Conservation (phyloP, 2,888 invertebrate species). For the Siphlonurus alternatus region DNA sequence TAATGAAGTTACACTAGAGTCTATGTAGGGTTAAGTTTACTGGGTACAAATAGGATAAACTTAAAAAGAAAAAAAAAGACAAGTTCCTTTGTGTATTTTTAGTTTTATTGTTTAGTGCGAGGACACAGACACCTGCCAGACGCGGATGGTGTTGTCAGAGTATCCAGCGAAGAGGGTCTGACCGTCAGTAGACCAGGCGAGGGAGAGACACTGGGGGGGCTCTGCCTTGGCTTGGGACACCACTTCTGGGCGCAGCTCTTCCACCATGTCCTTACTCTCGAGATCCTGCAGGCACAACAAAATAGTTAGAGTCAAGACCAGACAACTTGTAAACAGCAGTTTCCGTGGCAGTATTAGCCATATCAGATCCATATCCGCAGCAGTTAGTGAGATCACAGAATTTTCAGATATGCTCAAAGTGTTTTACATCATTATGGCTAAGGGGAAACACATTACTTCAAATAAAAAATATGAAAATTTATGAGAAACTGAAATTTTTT, state of each 20-base stretch:
- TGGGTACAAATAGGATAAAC: too few relatives aligned
- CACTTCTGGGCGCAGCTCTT: slow-evolving; percentile 94
- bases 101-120: background rate
- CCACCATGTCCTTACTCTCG: slow-evolving; percentile 98
- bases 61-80: too few relatives aligned
- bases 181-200: slow-evolving; percentile 99
- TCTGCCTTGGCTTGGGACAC: slow-evolving; percentile 66
- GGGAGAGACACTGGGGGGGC: slow-evolving; percentile 88
- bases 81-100: too few relatives aligned
- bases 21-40: too few relatives aligned
- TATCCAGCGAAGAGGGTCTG: slow-evolving; percentile 98
- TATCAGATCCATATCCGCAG: background rate
- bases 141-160: slow-evolving; percentile 93
- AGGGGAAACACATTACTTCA: too few relatives aligned
- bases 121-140: slow-evolving; percentile 71
- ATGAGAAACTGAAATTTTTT: too few relatives aligned
- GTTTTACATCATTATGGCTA: background rate
- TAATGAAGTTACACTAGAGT: too few relatives aligned
- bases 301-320: slow-evolving; percentile 1
- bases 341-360: too few relatives aligned
- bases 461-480: too few relatives aligned
- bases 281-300: slow-evolving; percentile 49
- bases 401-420: background rate
- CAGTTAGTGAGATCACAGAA: background rate
- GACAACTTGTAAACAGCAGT: too few relatives aligned